phyloP scores from a whole-genome alignment of 2,797 vertebrate genomes.

The Micromesistius poutassou region DNA sequence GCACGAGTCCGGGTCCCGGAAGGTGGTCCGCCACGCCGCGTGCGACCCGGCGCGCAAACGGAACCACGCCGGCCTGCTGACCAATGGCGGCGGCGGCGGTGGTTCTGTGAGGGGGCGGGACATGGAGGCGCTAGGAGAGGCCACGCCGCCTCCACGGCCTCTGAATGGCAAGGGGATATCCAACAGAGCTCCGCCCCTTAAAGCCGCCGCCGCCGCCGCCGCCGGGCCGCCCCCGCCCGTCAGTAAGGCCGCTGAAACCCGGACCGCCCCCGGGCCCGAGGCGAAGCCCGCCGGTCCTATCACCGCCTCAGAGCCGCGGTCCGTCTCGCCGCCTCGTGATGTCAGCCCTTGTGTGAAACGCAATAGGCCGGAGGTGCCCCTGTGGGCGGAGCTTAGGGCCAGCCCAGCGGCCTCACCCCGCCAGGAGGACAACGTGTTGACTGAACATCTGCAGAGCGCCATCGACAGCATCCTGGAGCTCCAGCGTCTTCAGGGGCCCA shows the following conservation, averaged over 20 bases:
- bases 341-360: conserved; percentile 68
- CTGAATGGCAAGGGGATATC: conserved; percentile 30
- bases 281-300: conserved; percentile 40
- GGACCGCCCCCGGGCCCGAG: conserved; percentile 21
- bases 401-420: conserved; percentile 45
- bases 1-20: conserved; percentile 77
- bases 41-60: conserved; percentile 65
- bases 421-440: conserved; percentile 75
- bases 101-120: not conserved
- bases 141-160: not conserved
- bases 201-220: conserved; percentile 7
- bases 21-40: conserved; percentile 75
- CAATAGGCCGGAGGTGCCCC: conserved; percentile 52
- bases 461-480: conserved; percentile 83
- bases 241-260: conserved; percentile 18
- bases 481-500: conserved; percentile 76
- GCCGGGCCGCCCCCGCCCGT: conserved; percentile 20
- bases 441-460: conserved; percentile 79
- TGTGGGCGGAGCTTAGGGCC: conserved; percentile 41
- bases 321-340: conserved; percentile 48
- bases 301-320: conserved; percentile 42
- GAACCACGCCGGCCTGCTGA: conserved; percentile 65
- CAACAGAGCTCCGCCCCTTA: conserved; percentile 34
- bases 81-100: conserved; percentile 58
- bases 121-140: not conserved